A percentile compares a stretch with the other conserved stretches of the same genome.
Evolutionary conservation across 2,113 vertebrate genomes (phyloP).

Genomic region (Ellobius talpinus): DNA sequence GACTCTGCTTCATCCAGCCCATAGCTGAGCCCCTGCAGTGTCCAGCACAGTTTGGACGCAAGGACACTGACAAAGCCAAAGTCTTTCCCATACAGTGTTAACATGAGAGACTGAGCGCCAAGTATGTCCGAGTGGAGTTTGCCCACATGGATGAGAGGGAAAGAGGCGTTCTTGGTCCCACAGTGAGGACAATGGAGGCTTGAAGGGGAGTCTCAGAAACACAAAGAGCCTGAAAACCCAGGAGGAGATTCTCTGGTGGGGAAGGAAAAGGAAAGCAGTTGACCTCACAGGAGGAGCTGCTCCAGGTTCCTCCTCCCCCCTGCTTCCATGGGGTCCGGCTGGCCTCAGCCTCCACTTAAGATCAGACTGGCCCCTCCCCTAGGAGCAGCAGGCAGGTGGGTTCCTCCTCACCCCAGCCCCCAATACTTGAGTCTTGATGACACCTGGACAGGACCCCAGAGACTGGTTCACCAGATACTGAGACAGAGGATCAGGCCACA

Average conservation of each 20-base stretch:
- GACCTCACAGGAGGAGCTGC: not conserved
- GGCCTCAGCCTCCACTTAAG: constrained; percentile 6
- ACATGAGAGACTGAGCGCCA: not conserved
- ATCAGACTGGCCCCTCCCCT: not conserved
- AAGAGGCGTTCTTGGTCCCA: not conserved
- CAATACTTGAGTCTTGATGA: not conserved
- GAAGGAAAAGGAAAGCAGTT: not conserved
- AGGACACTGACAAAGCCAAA: fast-evolving
- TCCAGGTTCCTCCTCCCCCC: constrained; percentile 24
- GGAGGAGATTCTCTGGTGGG: not conserved
- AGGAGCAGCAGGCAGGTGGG: not conserved
- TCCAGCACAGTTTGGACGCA: not conserved
- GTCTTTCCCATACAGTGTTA: not conserved
- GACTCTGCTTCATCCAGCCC: not conserved
- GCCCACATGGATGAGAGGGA: no score
- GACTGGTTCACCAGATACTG: constrained; percentile 18
- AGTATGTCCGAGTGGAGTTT: not conserved
- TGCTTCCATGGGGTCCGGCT: constrained; percentile 53
- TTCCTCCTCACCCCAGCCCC: not conserved
- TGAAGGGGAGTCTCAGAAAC: not conserved
- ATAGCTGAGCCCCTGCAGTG: not conserved
- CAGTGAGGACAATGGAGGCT: not conserved
- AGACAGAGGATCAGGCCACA: constrained; percentile 30
- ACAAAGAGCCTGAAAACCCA: not conserved
- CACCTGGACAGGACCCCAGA: not conserved